These are phyloP conservation scores for Eupristina koningsbergeri DNA, from an alignment of 1,140 invertebrate species.

Conservation along the genomic window DNA sequence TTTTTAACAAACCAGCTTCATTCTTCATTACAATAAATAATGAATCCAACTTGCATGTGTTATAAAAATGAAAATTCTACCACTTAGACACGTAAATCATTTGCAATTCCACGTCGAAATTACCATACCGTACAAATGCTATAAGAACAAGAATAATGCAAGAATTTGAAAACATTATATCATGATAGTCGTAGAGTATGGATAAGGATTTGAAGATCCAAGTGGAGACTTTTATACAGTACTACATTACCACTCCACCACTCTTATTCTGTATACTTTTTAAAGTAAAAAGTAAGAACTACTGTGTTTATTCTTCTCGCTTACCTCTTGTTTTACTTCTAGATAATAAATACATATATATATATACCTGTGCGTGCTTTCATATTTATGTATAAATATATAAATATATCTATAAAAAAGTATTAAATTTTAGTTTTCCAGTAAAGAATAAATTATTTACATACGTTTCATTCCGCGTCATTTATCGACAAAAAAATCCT, in stretches of 20 bases:
- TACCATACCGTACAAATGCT: conserved; percentile 51
- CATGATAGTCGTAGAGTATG: conserved; percentile 31
- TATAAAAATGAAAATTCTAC: conserved; percentile 20
- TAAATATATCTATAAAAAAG: no score
- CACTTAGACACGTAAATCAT: conserved; percentile 34
- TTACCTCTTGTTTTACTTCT: no score
- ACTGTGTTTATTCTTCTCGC: no score
- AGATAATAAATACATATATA: no score
- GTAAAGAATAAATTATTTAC: no score
- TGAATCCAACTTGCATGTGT: neutral
- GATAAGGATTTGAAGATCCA: conserved; percentile 32
- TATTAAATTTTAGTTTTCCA: no score
- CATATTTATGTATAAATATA: no score
- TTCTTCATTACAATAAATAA: conserved; percentile 47
- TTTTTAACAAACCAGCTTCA: conserved; percentile 61
- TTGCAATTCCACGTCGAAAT: conserved; percentile 56
- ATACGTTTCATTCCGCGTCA: no score
- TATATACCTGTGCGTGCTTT: no score
- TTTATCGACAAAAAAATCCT: no score
- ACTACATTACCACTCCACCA: conserved; percentile 40
- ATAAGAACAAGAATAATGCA: neutral
- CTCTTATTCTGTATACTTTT: no score
- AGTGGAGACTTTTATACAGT: conserved; percentile 29
- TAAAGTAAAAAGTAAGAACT: no score
- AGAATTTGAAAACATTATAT: conserved; percentile 27